Evolutionary conservation across 2,888 invertebrate genomes (phyloP).

Genomic region (Chrysina gloriosa): DNA sequence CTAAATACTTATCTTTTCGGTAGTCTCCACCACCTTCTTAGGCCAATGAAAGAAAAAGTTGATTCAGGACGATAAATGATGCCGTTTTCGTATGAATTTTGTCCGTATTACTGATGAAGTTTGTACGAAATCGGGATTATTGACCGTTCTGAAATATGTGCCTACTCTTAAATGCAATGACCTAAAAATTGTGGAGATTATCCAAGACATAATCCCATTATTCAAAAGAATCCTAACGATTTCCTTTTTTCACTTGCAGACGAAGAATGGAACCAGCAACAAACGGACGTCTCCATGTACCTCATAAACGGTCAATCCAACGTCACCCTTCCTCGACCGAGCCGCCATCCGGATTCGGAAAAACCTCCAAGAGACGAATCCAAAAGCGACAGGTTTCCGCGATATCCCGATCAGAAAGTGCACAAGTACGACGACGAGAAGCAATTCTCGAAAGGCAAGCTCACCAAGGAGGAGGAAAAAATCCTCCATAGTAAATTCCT

Average conservation of each 20-base stretch:
- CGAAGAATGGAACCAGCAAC: slow-evolving; percentile 80
- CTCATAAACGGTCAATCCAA: slow-evolving; percentile 71
- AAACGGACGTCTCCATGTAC: slow-evolving; percentile 69
- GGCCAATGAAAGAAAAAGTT: too few relatives aligned
- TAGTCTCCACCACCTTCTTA: too few relatives aligned
- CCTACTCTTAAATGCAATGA: too few relatives aligned
- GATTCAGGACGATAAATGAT: too few relatives aligned
- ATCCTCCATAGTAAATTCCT: slow-evolving; percentile 56
- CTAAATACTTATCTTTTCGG: too few relatives aligned
- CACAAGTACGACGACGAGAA: slow-evolving; percentile 50
- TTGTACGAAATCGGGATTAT: too few relatives aligned
- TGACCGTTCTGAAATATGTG: too few relatives aligned
- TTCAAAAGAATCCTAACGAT: too few relatives aligned
- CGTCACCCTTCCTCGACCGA: slow-evolving; percentile 58
- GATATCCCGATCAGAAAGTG: slow-evolving; percentile 66
- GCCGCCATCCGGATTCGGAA: slow-evolving; percentile 42
- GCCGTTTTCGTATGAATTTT: too few relatives aligned
- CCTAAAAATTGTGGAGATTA: too few relatives aligned
- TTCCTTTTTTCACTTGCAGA: slow-evolving; percentile 67
- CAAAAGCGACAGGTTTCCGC: slow-evolving; percentile 66
- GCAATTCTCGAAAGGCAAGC: slow-evolving; percentile 44
- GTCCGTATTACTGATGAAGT: too few relatives aligned
- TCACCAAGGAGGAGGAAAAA: slow-evolving; percentile 58
- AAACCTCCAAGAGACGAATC: slow-evolving; percentile 58
- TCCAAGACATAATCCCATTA: too few relatives aligned